These are phyloP conservation scores for Pristionchus arcanus DNA, from an alignment of 2,888 invertebrate species.

Conservation along the genomic window DNA sequence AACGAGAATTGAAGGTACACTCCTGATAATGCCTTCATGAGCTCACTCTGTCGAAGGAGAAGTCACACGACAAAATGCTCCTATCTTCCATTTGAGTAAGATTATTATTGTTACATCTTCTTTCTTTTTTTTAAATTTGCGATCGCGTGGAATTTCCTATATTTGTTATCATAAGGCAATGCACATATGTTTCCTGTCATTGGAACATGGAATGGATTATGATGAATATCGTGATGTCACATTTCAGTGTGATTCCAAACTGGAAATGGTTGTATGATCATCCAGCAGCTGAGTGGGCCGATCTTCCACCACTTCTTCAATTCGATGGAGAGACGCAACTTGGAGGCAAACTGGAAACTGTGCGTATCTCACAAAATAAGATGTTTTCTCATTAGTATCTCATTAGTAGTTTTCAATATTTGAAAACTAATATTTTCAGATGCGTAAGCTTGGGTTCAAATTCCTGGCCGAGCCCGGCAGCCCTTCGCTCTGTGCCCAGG, in stretches of 20 bases:
- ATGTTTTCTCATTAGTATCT: not conserved
- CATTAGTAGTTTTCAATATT: conserved; percentile 20
- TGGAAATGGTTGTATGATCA: conserved; percentile 76
- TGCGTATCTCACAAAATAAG: conserved; percentile 21
- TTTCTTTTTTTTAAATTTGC: not conserved
- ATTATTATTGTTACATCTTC: not conserved
- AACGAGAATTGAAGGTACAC: conserved; percentile 60
- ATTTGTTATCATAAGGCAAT: no score
- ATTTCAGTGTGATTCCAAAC: conserved; percentile 71
- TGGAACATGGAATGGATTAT: no score
- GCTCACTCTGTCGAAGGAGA: conserved; percentile 67
- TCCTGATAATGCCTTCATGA: conserved; percentile 78
- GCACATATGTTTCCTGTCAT: no score
- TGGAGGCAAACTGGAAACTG: conserved; percentile 70
- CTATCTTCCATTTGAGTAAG: conserved; percentile 63
- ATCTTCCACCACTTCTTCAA: conserved; percentile 73
- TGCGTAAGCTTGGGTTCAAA: conserved; percentile 74
- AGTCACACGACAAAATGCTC: conserved; percentile 61
- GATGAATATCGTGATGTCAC: not conserved
- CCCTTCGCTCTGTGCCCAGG: not conserved
- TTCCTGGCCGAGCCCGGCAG: conserved; percentile 58
- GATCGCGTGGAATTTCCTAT: no score
- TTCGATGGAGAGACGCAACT: conserved; percentile 77
- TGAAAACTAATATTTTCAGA: conserved; percentile 58
- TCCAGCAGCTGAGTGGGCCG: conserved; percentile 52